Evolutionary conservation across 2,797 vertebrate genomes (phyloP), one percentile per base, ranked within the genome.

Genomic region (Bucorvus abyssinicus): DNA sequence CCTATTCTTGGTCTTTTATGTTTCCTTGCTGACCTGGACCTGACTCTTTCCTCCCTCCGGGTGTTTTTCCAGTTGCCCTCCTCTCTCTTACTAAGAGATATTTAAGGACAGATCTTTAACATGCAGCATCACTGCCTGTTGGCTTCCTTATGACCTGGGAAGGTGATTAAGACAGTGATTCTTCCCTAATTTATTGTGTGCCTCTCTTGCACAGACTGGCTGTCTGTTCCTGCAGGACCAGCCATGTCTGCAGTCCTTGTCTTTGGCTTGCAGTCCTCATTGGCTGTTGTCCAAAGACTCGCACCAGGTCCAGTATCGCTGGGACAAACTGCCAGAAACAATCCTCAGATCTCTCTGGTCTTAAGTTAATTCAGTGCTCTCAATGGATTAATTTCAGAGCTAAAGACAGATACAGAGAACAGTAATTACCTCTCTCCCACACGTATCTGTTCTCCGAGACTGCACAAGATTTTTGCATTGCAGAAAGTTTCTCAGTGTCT

Each of bases 361-460:
- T 81, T 65, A 74, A 93, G 89, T 86, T 91, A 96, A 94, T 93
- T 94, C 95, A 94, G 69, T 16, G 84, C 52, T 93, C 90, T 94
- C 87, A 2, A 0, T 61, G 84, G 96, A 95, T 96, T 95, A 89
- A 90, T 94, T 95, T 94, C 82, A 86, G 82, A 63, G 79, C 87
- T 88, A 91, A 76, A 93, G 91, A 84, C 79, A 95, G 94, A 96
- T 93, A 86, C 0, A 4, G 89, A 84, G 85, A 94, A 36, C 21
- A 15, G 45, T 91, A 94, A 91, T 96, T 93, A 91, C 93, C 90
- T 95, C 90, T 96, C 93, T 96, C 89, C 93, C 87, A 94, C 85
- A 94, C 16, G 0, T 83, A 80, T 88, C 88, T 90, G 13, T 86
- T 93, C 61, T 83, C 59, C 0, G 4, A 91, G 85, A 64, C 2